Conservation (phyloP, 2,113 vertebrate genomes). For the Syrmaticus mikado region DNA sequence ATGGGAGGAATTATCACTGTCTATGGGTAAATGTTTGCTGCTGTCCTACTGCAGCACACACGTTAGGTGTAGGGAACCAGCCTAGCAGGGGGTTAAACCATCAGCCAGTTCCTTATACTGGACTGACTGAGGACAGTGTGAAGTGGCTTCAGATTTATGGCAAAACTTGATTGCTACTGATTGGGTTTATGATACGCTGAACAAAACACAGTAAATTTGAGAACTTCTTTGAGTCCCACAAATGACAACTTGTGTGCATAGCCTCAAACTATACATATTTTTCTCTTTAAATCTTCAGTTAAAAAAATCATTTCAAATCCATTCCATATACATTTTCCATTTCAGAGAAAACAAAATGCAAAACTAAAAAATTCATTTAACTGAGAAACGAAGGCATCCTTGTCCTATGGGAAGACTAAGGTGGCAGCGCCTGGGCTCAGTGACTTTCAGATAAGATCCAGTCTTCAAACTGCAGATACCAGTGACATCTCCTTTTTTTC, state of each 20-base stretch:
- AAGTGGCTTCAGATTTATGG: neutral
- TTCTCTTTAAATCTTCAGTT: neutral
- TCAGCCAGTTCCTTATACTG: neutral
- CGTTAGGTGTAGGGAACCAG: neutral
- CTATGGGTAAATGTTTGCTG: neutral
- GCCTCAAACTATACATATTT: neutral
- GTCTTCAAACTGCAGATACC: neutral
- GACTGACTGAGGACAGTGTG: neutral
- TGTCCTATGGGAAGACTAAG: neutral
- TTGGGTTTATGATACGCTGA: neutral
- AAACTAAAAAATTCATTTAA: neutral
- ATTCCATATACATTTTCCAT: neutral
- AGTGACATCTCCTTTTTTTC: neutral
- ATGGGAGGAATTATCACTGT: neutral
- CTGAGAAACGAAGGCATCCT: neutral
- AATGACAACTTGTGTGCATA: neutral
- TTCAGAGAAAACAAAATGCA: neutral
- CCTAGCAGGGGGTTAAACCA: neutral
- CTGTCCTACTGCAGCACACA: accelerated
- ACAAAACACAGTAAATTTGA: neutral
- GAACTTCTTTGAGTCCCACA: neutral
- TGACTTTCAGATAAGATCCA: neutral
- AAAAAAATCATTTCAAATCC: neutral
- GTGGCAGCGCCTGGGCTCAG: neutral
- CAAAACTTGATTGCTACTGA: neutral